Base-by-base conservation (phyloP, 2,113 vertebrate species). In the Psephotus haematonotus region DNA sequence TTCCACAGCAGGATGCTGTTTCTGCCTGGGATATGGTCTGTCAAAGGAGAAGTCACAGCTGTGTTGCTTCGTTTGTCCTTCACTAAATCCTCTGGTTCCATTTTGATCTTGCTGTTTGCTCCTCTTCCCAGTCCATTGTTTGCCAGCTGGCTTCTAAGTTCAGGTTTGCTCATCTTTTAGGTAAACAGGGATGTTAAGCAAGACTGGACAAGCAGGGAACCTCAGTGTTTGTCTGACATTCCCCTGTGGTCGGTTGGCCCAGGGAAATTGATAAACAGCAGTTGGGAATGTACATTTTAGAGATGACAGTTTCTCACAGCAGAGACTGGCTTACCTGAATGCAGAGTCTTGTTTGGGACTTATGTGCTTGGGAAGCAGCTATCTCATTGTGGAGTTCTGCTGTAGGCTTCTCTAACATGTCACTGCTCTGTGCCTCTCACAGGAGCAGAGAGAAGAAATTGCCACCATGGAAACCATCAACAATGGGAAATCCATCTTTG, bases 401-500 rank as follows among this genome's bases (percentile, higher is more conserved):
- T 79, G 1, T 19, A 39, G 23, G 39, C 63, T 88, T 86, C 39
- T 87, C 70, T 94, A 63, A 95, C 3, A 0, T 25, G 17, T 76
- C 12, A 2, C 23, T 89, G 47, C 95, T n/a, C 65, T 24, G 4
- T 50, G 18, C 49, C 70, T 70, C 53, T 85, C 57, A 74, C 86
- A 99, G 99, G 99, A 99, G 80, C 98, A 97, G 77, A 98, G 96
- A 95, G 98, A 99, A 14, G 98, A 98, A 44, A 99, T 99, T 28
- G 99, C 99, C 44, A 98, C 97, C 35, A 43, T 99, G 91, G 99
- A 99, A 97, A 99, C 99, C 62, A 98, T 99, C 96, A 99, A 99
- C 96, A 99, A 99, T 5, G 99, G 99, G 37, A 99, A 99, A 87
- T 98, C 99, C 37, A 98, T 99, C 95, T 98, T 98, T 9, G 99